These are phyloP conservation scores for Atopsyche davidsoni DNA, from an alignment of 1,140 invertebrate genomes.

Conservation along the genomic window DNA sequence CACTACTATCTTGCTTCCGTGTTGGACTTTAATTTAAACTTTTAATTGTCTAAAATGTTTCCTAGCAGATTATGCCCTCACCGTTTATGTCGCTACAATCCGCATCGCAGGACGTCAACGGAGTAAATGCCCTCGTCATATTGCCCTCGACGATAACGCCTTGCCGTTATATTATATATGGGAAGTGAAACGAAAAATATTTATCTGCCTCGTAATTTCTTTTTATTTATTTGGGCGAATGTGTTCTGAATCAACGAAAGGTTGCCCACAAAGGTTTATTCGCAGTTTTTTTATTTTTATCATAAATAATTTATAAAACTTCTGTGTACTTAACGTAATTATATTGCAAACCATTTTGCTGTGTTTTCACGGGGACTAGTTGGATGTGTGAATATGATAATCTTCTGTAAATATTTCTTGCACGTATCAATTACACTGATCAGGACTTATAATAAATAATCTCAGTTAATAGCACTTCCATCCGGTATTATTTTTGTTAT, in stretches of 20 bases:
- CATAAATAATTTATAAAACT: background rate
- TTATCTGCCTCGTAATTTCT: background rate
- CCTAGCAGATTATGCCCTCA: too few relatives aligned
- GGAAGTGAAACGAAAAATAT: too few relatives aligned
- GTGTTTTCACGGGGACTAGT: background rate
- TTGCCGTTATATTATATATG: too few relatives aligned
- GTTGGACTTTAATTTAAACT: slow-evolving; percentile 11
- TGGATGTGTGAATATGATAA: too few relatives aligned
- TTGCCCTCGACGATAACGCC: too few relatives aligned
- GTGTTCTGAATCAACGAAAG: background rate
- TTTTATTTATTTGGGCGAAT: background rate
- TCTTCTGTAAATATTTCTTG: background rate
- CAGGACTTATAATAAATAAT: too few relatives aligned
- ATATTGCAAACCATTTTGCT: background rate
- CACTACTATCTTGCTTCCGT: slow-evolving; percentile 14
- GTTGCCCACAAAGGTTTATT: background rate
- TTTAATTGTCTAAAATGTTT: too few relatives aligned
- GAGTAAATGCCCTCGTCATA: too few relatives aligned
- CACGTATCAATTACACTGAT: background rate
- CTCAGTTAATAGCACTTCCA: too few relatives aligned
- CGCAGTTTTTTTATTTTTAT: background rate
- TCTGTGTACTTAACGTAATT: background rate
- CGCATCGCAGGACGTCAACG: too few relatives aligned
- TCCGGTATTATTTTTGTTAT: too few relatives aligned
- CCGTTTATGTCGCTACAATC: too few relatives aligned